These are phyloP conservation scores for Epicauta chinensis DNA, from an alignment of 1,140 invertebrate genomes.

Conservation along the genomic window DNA sequence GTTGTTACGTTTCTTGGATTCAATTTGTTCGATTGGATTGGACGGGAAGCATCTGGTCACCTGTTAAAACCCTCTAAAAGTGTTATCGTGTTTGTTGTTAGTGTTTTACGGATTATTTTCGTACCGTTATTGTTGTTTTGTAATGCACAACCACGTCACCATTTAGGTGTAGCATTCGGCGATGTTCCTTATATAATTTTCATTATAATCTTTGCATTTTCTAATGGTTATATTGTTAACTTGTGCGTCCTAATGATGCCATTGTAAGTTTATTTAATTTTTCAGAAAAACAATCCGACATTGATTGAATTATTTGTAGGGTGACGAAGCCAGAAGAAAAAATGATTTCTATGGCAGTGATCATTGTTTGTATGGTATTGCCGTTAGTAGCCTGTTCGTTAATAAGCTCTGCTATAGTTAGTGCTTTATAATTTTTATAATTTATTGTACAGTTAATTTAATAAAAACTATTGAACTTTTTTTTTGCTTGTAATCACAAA, in stretches of 20 bases:
- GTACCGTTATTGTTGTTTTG: constrained; percentile 7
- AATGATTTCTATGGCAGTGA: neutral
- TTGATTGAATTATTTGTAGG: too few species aligned
- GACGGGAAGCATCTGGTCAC: neutral
- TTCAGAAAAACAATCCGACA: too few species aligned
- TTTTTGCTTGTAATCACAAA: too few species aligned
- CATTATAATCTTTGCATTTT: constrained; percentile 10
- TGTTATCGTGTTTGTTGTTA: neutral
- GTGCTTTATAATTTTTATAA: too few species aligned
- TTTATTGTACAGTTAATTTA: too few species aligned
- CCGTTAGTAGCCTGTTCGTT: too few species aligned
- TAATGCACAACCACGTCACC: constrained; percentile 2
- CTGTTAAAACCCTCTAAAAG: neutral
- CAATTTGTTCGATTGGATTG: constrained; percentile 9
- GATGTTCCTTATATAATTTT: constrained; percentile 10
- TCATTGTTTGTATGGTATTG: too few species aligned
- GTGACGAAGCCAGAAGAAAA: neutral
- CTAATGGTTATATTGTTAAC: constrained; percentile 14
- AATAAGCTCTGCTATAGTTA: too few species aligned
- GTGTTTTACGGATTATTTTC: neutral
- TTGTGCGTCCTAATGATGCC: constrained; percentile 5
- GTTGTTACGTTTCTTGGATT: constrained; percentile 2
- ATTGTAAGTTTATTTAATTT: constrained; percentile 13
- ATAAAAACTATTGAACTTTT: too few species aligned
- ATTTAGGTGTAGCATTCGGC: constrained; percentile 2